phyloP scores from a whole-genome alignment of 2,797 vertebrate species.

The Neomorphus geoffroyi region DNA sequence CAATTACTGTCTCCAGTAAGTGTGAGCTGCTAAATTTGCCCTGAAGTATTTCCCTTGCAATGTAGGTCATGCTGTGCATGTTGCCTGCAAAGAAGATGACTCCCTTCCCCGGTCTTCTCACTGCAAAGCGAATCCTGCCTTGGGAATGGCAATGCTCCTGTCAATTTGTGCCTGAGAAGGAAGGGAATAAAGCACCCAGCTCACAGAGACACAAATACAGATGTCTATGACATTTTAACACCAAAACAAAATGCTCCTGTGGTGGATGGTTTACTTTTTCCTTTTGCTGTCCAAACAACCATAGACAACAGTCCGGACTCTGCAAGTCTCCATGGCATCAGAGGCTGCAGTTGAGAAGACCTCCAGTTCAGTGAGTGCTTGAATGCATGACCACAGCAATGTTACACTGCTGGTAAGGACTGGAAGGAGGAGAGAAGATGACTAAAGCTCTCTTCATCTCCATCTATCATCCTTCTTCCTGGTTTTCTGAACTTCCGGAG shows the following conservation, averaged over 20 bases:
- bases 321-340: not conserved
- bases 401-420: not conserved
- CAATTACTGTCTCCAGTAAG: not conserved
- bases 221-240: not conserved
- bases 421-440: not conserved
- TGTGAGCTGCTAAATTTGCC: not conserved
- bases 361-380: not conserved
- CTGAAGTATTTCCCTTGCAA: fast-evolving
- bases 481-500: not conserved
- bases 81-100: not conserved
- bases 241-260: not conserved
- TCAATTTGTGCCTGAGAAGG: fast-evolving
- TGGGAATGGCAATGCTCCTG: fast-evolving
- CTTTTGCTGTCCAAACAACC: not conserved
- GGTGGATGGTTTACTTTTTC: not conserved
- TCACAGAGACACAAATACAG: not conserved
- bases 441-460: not conserved
- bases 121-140: not conserved
- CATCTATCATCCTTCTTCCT: not conserved
- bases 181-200: not conserved
- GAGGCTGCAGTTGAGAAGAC: fast-evolving
- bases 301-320: not conserved
- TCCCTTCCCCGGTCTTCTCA: fast-evolving
- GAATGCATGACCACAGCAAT: not conserved
- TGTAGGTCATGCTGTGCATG: not conserved